Base-by-base conservation (phyloP, 2,797 vertebrate genomes). In the Pyrocephalus nanus region DNA sequence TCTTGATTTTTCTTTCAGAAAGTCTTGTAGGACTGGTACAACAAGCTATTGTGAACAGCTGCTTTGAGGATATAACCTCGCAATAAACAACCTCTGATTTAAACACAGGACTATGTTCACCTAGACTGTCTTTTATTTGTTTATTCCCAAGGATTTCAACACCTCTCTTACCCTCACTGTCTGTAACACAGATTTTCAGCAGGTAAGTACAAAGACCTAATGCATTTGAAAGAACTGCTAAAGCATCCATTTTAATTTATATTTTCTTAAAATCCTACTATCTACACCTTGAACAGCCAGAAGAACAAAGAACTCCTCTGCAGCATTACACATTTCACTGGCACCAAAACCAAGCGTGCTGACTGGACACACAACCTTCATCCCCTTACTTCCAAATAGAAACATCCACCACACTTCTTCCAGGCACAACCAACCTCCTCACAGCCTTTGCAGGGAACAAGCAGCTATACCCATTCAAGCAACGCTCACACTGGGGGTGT, bases 1-100 rank as follows among this genome's bases (percentile, higher is more conserved):
- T 88, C 82, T 95, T 65, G 66, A 90, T 90, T 90, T 79, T 92
- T 81, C 80, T 95, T 75, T 95, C 79, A 88, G 82, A 92, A 96
- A 92, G 90, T 55, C 88, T 91, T 79, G 95, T 53, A 66, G 62
- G 96, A 95, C 93, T 83, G 45, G 92, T 91, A 80, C 30, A 93
- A 92, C 79, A 80, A 93, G 92, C 74, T 93, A 83, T 76, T 94
- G 70, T 90, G 81, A 88, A 61, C 79, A 91, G 80, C 82, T 92
- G 86, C 81, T 96, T 82, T 86, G 80, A 96, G 88, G 50, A 86
- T 74, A 60, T 38, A 84, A 62, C 61, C 81, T 86, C 1, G 0
- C 14, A 88, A 83, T 81, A 96, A 96, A 82, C 74, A 90, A 62
- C 29, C 50, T 72, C 70, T 65, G 54, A 86, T 90, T 94, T 89